Percentiles rank a stretch among this genome's conserved stretches.
phyloP scores from a whole-genome alignment of 2,113 vertebrate genomes.

The Cynoglossus semilaevis region DNA sequence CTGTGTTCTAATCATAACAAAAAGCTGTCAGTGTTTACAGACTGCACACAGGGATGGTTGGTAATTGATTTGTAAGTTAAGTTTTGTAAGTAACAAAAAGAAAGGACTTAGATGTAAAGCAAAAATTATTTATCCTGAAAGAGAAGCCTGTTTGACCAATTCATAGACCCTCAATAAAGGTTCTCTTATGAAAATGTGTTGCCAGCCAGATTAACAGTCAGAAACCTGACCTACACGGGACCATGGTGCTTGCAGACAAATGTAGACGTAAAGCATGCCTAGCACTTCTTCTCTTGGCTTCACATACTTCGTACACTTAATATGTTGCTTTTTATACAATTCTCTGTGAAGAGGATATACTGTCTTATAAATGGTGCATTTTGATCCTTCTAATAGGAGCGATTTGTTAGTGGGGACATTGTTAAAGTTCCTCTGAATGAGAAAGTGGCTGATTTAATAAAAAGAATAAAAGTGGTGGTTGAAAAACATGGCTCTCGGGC shows the following conservation, averaged over 20 bases:
- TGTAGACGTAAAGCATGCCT: slow-evolving; percentile 41
- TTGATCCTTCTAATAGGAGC: slow-evolving; percentile 57
- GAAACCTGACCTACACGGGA: slow-evolving; percentile 26
- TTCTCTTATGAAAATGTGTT: slow-evolving; percentile 5
- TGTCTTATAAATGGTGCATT: slow-evolving; percentile 43
- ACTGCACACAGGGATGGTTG: background rate
- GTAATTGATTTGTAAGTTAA: no score
- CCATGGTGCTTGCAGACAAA: slow-evolving; percentile 43
- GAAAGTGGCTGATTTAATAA: slow-evolving; percentile 8
- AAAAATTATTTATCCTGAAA: slow-evolving; percentile 4
- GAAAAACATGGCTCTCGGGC: slow-evolving; percentile 14
- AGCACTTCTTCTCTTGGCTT: slow-evolving; percentile 54
- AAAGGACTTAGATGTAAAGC: background rate
- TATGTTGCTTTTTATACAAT: slow-evolving; percentile 36
- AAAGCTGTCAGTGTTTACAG: background rate
- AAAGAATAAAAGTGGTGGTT: background rate
- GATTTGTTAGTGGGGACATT: slow-evolving; percentile 51
- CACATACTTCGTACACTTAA: slow-evolving; percentile 36
- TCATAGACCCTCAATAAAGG: slow-evolving; percentile 1
- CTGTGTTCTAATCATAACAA: background rate
- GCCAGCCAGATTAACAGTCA: slow-evolving; percentile 20
- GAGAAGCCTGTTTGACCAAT: background rate
- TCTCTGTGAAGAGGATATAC: slow-evolving; percentile 48
- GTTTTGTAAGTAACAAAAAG: background rate
- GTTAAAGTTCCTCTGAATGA: slow-evolving; percentile 52